phyloP scores from a whole-genome alignment of 1,140 invertebrate species.

The Heliconius himera region DNA sequence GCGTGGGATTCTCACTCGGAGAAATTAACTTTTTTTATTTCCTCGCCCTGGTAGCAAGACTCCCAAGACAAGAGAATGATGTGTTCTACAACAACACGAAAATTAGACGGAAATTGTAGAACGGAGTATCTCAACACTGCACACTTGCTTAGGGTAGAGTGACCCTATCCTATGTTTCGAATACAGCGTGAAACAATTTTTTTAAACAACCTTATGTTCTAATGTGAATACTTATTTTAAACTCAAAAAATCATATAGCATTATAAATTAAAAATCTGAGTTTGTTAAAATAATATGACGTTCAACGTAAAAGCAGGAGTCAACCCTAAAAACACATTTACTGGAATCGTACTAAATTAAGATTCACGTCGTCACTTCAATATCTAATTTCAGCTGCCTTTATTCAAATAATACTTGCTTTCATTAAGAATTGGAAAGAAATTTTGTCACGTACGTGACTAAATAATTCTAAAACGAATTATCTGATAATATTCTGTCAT shows the following conservation, averaged over 20 bases:
- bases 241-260: not conserved
- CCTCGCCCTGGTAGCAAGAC: too few species aligned
- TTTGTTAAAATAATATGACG: not conserved
- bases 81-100: too few species aligned
- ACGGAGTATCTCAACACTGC: too few species aligned
- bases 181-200: too few species aligned
- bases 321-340: conserved; percentile 12
- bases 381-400: conserved; percentile 1
- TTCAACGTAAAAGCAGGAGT: not conserved
- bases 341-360: conserved; percentile 3
- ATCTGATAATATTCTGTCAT: not conserved
- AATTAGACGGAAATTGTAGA: too few species aligned
- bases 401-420: conserved; percentile 11
- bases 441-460: not conserved
- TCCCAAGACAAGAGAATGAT: too few species aligned
- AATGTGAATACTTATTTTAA: too few species aligned
- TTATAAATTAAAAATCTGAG: not conserved
- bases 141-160: too few species aligned
- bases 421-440: not conserved
- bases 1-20: too few species aligned
- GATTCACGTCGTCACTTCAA: conserved; percentile 19
- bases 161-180: too few species aligned
- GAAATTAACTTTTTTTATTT: too few species aligned
- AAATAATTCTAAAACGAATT: not conserved
- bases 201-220: too few species aligned